Base-by-base conservation (phyloP, 2,888 invertebrate species). In the Platycheirus albimanus region DNA sequence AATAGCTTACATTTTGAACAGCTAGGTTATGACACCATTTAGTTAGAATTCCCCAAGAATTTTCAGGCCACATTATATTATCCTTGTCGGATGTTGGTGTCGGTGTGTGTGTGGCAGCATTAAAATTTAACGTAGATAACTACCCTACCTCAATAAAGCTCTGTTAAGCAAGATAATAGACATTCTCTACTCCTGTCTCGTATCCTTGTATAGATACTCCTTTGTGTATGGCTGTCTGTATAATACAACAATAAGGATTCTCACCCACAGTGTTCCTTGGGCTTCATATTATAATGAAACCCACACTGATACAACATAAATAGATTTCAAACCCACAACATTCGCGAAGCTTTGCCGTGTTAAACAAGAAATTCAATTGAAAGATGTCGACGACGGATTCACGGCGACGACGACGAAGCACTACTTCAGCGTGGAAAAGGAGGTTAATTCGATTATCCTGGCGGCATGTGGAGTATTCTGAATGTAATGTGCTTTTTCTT, bases 371-470 rank as follows among this genome's bases (percentile, higher is more conserved):
- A 58, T 58, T 58, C 24, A 38, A 58, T 41, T 41, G 41, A 58
- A 24, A 17, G 4, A 24, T n/a, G n/a, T n/a, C n/a, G 24, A 24
- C 24, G 6, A 24, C 6, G n/a, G n/a, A n/a, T n/a, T n/a, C n/a
- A n/a, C n/a, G n/a, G n/a, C n/a, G n/a, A n/a, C n/a, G n/a, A 41
- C 41, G 20, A 24, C 24, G 28, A 17, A 30, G 28, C 4, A 28
- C 7, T n/a, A n/a, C 15, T 41, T 17, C 0, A n/a, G 5, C 20
- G 56, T 24, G 56, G 41, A 58, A 24, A 58, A 41, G 41, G 41
- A 41, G 56, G 56, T 58, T 58, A 38, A 70, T 58, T 61, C 58
- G 49, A 70, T 61, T 70, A 70, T 70, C 28, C 24, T 70, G 58
- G 28, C 58, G 47, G 24, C 58, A 51, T 70, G 58, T 61, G 38